These are phyloP conservation scores for Plutella xylostella DNA, from an alignment of 2,888 invertebrate genomes.

Conservation along the genomic window DNA sequence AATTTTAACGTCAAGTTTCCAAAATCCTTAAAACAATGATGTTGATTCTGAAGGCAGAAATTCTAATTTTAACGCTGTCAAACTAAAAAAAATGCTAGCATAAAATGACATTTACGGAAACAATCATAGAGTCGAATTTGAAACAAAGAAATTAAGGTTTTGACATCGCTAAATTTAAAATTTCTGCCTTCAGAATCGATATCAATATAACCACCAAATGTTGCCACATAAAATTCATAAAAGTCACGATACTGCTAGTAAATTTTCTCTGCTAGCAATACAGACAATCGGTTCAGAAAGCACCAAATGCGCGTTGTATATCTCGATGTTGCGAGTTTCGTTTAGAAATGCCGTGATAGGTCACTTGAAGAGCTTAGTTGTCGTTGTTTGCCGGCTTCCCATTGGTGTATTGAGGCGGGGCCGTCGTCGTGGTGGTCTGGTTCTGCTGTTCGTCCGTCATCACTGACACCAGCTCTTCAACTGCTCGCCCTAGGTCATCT, in stretches of 20 bases:
- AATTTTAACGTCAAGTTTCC: no score
- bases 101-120: no score
- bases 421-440: slow-evolving; percentile 33
- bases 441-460: slow-evolving; percentile 79
- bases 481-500: slow-evolving; percentile 89
- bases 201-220: slow-evolving; percentile 10
- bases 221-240: slow-evolving; percentile 15
- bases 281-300: no score
- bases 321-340: background rate
- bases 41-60: no score
- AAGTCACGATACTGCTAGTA: slow-evolving; percentile 22
- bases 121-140: no score
- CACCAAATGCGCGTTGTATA: slow-evolving; percentile 29
- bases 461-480: slow-evolving; percentile 89
- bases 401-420: slow-evolving; percentile 63
- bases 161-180: no score
- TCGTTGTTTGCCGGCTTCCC: slow-evolving; percentile 46
- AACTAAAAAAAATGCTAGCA: no score
- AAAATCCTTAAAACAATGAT: no score
- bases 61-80: no score
- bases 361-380: no score
- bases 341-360: background rate
- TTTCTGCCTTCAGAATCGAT: no score
- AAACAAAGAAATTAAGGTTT: no score
- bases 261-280: slow-evolving; percentile 18